Evolutionary conservation across 2,113 vertebrate species (phyloP).

Genomic region (Sciurus niger): DNA sequence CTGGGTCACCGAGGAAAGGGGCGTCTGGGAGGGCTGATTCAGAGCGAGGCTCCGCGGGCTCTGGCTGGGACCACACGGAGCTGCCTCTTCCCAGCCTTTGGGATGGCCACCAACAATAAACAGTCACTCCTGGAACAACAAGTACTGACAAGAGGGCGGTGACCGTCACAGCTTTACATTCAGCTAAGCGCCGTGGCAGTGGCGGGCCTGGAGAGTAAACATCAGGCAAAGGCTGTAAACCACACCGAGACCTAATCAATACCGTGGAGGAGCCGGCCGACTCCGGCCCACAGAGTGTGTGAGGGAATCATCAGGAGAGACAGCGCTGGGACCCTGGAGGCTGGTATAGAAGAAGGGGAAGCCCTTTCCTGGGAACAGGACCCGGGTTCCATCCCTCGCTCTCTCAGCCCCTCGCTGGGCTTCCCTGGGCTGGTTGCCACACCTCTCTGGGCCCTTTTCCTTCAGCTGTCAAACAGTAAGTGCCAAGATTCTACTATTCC

Average conservation of each 20-base stretch:
- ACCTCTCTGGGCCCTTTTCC: conserved; percentile 55
- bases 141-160: not conserved
- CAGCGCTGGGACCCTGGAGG: not conserved
- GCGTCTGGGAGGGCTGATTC: not conserved
- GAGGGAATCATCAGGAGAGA: too few species aligned
- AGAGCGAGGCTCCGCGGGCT: not conserved
- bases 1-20: not conserved
- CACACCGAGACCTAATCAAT: not conserved
- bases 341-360: not conserved
- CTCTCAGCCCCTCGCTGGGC: not conserved
- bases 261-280: not conserved
- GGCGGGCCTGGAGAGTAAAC: not conserved
- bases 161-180: not conserved
- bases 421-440: fast-evolving
- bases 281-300: not conserved
- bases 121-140: conserved; percentile 18
- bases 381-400: not conserved
- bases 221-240: not conserved
- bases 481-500: not conserved
- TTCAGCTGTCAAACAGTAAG: not conserved
- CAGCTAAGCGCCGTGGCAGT: not conserved
- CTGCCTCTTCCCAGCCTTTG: not conserved
- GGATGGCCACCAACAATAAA: not conserved
- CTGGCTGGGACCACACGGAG: not conserved
- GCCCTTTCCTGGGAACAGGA: not conserved